Evolutionary conservation across 1,140 invertebrate genomes (phyloP).

Genomic region (Hylyphantes graminicola): DNA sequence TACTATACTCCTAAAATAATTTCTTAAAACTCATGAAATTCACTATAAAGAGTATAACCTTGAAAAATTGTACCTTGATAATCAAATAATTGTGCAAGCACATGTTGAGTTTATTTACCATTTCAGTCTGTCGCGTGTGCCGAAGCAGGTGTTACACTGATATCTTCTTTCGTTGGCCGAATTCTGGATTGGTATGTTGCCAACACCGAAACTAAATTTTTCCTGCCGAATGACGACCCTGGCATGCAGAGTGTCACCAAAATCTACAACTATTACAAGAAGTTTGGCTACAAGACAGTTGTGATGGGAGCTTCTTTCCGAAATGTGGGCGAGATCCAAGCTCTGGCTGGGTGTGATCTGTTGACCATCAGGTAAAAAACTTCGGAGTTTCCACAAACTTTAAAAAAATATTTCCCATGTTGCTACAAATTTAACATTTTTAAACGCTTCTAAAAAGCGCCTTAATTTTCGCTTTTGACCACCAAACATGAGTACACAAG

Average conservation of each 20-base stretch:
- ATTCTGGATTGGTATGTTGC: slow-evolving; percentile 97
- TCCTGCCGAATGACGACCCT: slow-evolving; percentile 87
- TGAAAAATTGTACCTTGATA: not conserved
- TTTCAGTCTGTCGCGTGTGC: slow-evolving; percentile 92
- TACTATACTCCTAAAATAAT: not conserved
- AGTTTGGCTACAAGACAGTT: slow-evolving; percentile 95
- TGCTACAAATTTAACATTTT: too few species aligned
- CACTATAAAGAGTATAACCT: too few species aligned
- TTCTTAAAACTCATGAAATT: too few species aligned
- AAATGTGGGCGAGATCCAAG: slow-evolving; percentile 92
- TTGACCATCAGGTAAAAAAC: slow-evolving; percentile 83
- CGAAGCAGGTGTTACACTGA: slow-evolving; percentile 95
- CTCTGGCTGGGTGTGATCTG: slow-evolving; percentile 96
- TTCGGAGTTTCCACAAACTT: too few species aligned
- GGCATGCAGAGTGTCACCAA: slow-evolving; percentile 93
- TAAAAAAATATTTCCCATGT: too few species aligned
- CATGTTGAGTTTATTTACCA: not conserved
- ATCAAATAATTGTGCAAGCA: not conserved
- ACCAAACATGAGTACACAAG: too few species aligned
- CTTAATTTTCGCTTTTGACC: too few species aligned
- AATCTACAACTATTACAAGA: slow-evolving; percentile 99
- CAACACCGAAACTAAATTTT: slow-evolving; percentile 87
- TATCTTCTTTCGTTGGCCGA: slow-evolving; percentile 89
- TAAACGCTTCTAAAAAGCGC: too few species aligned
- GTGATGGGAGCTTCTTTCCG: slow-evolving; percentile 99